Base-by-base conservation (phyloP, 2,113 vertebrate genomes). In the Pogona vitticeps region DNA sequence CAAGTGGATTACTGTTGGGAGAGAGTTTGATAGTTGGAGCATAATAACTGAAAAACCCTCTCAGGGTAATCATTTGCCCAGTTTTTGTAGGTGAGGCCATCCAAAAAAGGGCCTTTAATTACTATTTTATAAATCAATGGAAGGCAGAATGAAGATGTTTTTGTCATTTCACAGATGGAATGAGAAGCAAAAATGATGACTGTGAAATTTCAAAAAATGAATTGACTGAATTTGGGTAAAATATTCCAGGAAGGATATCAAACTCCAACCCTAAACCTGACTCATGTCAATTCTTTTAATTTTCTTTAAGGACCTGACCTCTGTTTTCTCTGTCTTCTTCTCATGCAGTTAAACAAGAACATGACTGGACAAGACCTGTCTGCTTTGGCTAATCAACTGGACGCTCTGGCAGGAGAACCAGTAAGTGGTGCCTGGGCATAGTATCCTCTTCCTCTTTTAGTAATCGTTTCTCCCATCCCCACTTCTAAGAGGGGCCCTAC, bases 351-450 rank as follows among this genome's bases (percentile, higher is more conserved):
- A 7, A 91, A 89, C 21, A 77, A 90, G 38, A 77, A 89, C 15
- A n/a, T 96, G 77, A 95, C 91, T 65, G 90, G 20, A 5, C 88
- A 89, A 40, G 92, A 96, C 89, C 88, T 97, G 67, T 93, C 80
- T 67, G 26, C 75, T 3, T 91, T 90, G 31, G 96, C 95, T 56
- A 26, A 89, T 9, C 1, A 61, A 0, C 80, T 97, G 56, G 89
- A 95, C 1, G 0, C 0, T 0, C 2, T 95, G 0, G 87, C 93
- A 36, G 15, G 21, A 61, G 23, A 33, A 6, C 52, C 2, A 0
- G 87, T 88, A 59, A 88, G 87, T 84, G 21, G 20, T 38, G 31
- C 26, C 26, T 52, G 31, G 76, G 42, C 46, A 56, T 20, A 33
- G 21, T 61, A 42, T 59, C 13, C 21, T 40, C 78, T 63, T 65